A percentile compares a stretch with the other conserved stretches of the same genome.
These are phyloP conservation scores for Hylaeus volcanicus DNA, from an alignment of 1,140 invertebrate genomes.

Conservation along the genomic window DNA sequence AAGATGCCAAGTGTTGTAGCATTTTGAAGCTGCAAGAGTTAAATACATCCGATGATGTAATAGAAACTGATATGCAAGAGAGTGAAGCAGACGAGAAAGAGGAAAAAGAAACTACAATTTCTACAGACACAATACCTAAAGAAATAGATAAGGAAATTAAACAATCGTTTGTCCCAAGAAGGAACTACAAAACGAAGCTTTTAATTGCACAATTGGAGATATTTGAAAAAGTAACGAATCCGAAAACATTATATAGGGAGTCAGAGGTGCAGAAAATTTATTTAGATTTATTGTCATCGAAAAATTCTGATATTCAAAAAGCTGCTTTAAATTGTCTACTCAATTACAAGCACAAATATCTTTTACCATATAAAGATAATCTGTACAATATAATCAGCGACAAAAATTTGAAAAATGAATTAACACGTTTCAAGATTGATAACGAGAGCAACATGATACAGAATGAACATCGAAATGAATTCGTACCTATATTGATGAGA, in stretches of 20 bases:
- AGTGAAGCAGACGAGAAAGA: constrained; percentile 45
- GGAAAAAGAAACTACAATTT: constrained; percentile 3
- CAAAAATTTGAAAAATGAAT: constrained; percentile 91
- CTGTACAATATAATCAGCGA: constrained; percentile 91
- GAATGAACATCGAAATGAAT: constrained; percentile 86
- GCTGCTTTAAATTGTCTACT: constrained; percentile 91
- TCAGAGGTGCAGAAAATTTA: constrained; percentile 88
- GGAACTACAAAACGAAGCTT: constrained; percentile 82
- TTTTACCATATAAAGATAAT: constrained; percentile 89
- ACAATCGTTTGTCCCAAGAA: constrained; percentile 55
- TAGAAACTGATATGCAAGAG: constrained; percentile 56
- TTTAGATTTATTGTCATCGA: constrained; percentile 89
- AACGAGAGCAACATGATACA: constrained; percentile 85
- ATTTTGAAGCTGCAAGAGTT: constrained; percentile 73
- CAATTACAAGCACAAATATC: constrained; percentile 89
- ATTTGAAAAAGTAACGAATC: constrained; percentile 90
- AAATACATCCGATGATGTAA: constrained; percentile 49
- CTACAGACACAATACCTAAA: constrained; percentile 54
- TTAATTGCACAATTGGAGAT: constrained; percentile 88
- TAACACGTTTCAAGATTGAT: constrained; percentile 89
- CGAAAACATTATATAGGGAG: constrained; percentile 88
- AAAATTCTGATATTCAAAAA: constrained; percentile 90
- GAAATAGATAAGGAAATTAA: not conserved
- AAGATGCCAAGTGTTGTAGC: constrained; percentile 78
- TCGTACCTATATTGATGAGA: constrained; percentile 91